These are phyloP conservation scores for Danio choprae DNA, from an alignment of 2,797 vertebrate genomes.

Conservation along the genomic window DNA sequence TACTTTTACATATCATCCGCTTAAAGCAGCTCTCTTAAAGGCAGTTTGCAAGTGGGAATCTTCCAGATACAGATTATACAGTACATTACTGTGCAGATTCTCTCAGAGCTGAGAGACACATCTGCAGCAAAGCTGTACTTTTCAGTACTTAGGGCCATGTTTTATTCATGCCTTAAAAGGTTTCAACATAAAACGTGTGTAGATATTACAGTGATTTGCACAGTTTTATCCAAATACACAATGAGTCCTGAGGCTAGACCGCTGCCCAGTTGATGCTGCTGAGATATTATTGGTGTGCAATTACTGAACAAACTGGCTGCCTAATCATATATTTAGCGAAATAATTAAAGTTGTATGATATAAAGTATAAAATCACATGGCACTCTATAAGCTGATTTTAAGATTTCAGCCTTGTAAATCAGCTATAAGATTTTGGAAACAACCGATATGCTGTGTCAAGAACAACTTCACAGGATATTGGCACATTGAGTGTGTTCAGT, in stretches of 20 bases:
- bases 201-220: slow-evolving; percentile 54
- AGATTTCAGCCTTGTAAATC: not conserved
- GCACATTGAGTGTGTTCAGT: not conserved
- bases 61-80: slow-evolving; percentile 45
- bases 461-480: not conserved
- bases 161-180: slow-evolving; percentile 63
- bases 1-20: slow-evolving; percentile 10
- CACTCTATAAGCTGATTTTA: not conserved
- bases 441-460: too few species aligned
- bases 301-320: slow-evolving; percentile 36
- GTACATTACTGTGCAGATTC: slow-evolving; percentile 29
- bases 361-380: not conserved
- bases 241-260: slow-evolving; percentile 41
- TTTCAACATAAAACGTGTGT: slow-evolving; percentile 37
- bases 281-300: slow-evolving; percentile 25
- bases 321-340: slow-evolving; percentile 40
- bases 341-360: slow-evolving; percentile 3
- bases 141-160: slow-evolving; percentile 54
- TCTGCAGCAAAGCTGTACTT: slow-evolving; percentile 45
- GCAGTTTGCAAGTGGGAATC: slow-evolving; percentile 38
- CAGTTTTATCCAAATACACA: slow-evolving; percentile 52
- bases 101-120: slow-evolving; percentile 35
- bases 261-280: slow-evolving; percentile 31
- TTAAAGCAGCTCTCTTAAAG: slow-evolving; percentile 24
- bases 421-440: not conserved